These are phyloP conservation scores for Copsychus sechellarum DNA, from an alignment of 2,113 vertebrate species.

Conservation along the genomic window DNA sequence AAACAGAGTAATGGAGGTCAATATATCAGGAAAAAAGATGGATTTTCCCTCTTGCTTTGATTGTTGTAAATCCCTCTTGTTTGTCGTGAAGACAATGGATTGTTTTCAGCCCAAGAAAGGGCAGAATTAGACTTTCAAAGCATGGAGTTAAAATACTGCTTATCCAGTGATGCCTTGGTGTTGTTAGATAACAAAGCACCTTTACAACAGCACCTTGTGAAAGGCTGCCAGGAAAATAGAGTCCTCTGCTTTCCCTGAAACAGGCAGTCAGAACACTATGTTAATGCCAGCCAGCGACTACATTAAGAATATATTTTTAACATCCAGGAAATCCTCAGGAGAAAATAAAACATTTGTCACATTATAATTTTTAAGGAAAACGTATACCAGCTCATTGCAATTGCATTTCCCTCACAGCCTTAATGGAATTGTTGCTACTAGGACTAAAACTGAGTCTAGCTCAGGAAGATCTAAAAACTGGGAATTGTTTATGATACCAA, in stretches of 20 bases:
- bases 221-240: not conserved
- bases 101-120: not conserved
- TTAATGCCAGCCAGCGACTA: constrained; percentile 26
- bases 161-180: not conserved
- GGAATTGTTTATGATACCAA: constrained; percentile 46
- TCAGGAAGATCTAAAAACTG: constrained; percentile 43
- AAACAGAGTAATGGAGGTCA: not conserved
- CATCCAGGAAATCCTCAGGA: constrained; percentile 50
- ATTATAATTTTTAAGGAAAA: constrained; percentile 47
- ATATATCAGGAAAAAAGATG: not conserved
- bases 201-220: not conserved
- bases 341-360: constrained; percentile 45
- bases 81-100: not conserved
- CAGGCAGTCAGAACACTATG: not conserved
- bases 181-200: not conserved
- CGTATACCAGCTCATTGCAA: constrained; percentile 8
- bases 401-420: constrained; percentile 23
- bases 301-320: constrained; percentile 58
- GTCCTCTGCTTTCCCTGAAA: not conserved
- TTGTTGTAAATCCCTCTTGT: not conserved
- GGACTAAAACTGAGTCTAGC: constrained; percentile 9
- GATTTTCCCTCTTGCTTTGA: not conserved
- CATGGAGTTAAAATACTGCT: not conserved
- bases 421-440: constrained; percentile 43
- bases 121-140: constrained; percentile 25